phyloP scores from a whole-genome alignment of 1,140 invertebrate genomes.

The Bombus confusus region DNA sequence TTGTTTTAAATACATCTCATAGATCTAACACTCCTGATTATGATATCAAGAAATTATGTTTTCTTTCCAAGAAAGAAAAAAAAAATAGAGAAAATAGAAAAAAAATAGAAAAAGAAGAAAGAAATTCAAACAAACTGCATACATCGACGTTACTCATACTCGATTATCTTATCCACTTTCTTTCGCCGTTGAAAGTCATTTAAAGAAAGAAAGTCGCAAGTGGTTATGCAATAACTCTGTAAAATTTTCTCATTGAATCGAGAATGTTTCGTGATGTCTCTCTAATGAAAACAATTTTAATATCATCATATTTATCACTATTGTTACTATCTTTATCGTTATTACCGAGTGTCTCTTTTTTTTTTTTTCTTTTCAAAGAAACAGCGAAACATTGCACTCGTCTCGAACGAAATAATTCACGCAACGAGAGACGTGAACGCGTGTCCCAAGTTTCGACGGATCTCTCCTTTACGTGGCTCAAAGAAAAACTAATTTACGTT shows the following conservation, averaged over 20 bases:
- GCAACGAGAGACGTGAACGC: not conserved
- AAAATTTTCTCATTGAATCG: not conserved
- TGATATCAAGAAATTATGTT: not conserved
- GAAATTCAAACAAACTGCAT: no score
- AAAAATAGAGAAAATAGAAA: no score
- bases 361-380: not conserved
- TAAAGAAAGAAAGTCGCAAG: slow-evolving; percentile 22
- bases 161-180: slow-evolving; percentile 8
- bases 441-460: not conserved
- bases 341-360: not conserved
- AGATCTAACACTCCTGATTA: not conserved
- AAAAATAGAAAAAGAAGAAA: not conserved
- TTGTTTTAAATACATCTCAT: not conserved
- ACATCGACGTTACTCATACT: not conserved
- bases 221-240: slow-evolving; percentile 3
- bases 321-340: not conserved
- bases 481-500: not conserved
- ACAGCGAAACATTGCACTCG: not conserved
- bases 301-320: not conserved
- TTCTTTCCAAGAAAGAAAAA: no score
- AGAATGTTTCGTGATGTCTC: no score
- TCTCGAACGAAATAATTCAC: not conserved
- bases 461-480: not conserved
- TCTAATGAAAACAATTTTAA: not conserved
- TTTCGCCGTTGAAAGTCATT: not conserved